Evolutionary conservation across 2,888 invertebrate genomes (phyloP), one percentile per base, ranked within the genome.

Genomic region (Epistrophe grossulariae): DNA sequence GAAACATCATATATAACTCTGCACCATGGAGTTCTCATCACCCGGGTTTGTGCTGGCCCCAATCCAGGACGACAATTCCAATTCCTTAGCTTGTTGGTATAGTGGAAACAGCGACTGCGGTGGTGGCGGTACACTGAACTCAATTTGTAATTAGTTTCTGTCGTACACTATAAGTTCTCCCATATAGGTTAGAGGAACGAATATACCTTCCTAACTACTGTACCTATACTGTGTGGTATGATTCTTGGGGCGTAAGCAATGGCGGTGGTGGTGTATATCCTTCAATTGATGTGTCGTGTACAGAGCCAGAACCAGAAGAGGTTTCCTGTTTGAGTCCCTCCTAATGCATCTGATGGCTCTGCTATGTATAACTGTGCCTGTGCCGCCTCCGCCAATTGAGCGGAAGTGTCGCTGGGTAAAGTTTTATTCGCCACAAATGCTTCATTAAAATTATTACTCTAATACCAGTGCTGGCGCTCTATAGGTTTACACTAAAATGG

Each of bases 361-460:
- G 38, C 24, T 24, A n/a, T n/a, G n/a, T 64, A 35, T 81, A 43
- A 15, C 55, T 55, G 70, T 45, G 19, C 28, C 43, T 40, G 24
- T 31, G 59, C 59, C 59, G 17, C 43, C 15, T 38, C 24, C 28
- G 79, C 82, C 82, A 87, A 87, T 87, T 87, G 87, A 87, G 87
- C 87, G 87, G 82, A 87, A 87, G 87, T 87, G 87, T 87, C 87
- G 87, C 82, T 87, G 83, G 74, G 79, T 76, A 87, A 87, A 87
- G 74, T 87, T 87, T 82, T 83, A 83, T 82, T 83, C 79, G 78
- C 82, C 74, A 60, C 87, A 87, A 87, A 87, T 87, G 87, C 82
- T 87, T 87, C 87, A 87, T 87, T 87, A 87, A 87, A 87, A 87
- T 87, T 87, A 87, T 87, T 83, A 87, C 87, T 87, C 82, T 76